A percentile compares a stretch with the other conserved stretches of the same genome.
phyloP scores from a whole-genome alignment of 2,113 vertebrate species.

The Gymnarchus niloticus region DNA sequence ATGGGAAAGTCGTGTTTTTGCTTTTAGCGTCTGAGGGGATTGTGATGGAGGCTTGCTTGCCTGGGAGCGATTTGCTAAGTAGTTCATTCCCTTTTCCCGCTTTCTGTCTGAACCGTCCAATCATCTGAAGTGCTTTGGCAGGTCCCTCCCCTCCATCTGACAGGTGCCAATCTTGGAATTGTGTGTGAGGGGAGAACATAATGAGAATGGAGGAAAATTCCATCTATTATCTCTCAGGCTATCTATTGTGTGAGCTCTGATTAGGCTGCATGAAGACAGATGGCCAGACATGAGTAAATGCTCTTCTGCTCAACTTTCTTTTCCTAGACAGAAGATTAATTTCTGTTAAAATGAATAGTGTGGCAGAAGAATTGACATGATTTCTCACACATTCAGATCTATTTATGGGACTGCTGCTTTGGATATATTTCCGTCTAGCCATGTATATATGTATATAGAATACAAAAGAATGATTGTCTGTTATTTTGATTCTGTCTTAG shows the following conservation, averaged over 20 bases:
- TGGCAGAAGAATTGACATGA: not conserved
- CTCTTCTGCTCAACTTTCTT: not conserved
- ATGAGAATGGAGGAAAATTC: conserved; percentile 29
- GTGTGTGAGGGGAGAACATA: conserved; percentile 19
- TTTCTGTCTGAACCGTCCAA: not conserved
- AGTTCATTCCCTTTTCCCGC: not conserved
- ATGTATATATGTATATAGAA: not conserved
- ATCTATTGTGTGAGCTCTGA: not conserved
- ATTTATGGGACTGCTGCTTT: conserved; percentile 7
- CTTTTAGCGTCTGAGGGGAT: not conserved
- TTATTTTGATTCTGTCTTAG: not conserved
- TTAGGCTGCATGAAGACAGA: conserved; percentile 1
- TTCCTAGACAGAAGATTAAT: conserved; percentile 12
- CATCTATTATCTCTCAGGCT: conserved; percentile 29
- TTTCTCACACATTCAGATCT: conserved; percentile 16
- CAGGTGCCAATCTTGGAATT: not conserved
- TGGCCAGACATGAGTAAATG: conserved; percentile 18
- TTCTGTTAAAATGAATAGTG: conserved; percentile 16
- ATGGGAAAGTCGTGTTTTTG: not conserved
- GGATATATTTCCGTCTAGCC: not conserved
- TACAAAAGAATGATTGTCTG: not conserved
- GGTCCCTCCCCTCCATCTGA: not conserved
- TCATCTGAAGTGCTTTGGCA: conserved; percentile 1
- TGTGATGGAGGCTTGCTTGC: not conserved
- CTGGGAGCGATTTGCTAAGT: not conserved